Evolutionary conservation across 2,888 invertebrate genomes (phyloP), one percentile per base, ranked within the genome.

Genomic region (Onchidella celtica): DNA sequence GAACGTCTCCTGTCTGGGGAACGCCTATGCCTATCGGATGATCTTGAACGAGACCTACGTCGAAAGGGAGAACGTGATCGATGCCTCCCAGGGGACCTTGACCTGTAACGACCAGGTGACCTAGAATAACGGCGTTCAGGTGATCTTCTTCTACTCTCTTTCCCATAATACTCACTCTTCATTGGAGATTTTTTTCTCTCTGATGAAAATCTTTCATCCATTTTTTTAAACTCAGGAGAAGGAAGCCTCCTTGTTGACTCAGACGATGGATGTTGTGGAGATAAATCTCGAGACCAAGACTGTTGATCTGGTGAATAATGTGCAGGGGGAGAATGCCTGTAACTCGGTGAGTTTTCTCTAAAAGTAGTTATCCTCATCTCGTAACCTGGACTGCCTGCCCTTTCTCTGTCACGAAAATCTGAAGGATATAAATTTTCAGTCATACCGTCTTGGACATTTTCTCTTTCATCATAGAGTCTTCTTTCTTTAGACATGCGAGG

Each of bases 401-500:
- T 47, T 11, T 59, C 24, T 59, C n/a, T 11, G 3, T 57, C 32
- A 59, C 6, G 24, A 34, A 11, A 34, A 34, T n/a, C n/a, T 24
- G n/a, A n/a, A n/a, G n/a, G n/a, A n/a, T n/a, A n/a, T n/a, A n/a
- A n/a, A n/a, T n/a, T n/a, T n/a, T n/a, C n/a, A n/a, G n/a, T n/a
- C n/a, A n/a, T n/a, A n/a, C n/a, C n/a, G n/a, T n/a, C n/a, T n/a
- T n/a, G n/a, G n/a, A n/a, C n/a, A n/a, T n/a, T n/a, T n/a, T 4
- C 59, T 36, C 32, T 59, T 1, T 36, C 38, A 70, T 34, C 17
- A 32, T 29, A n/a, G 36, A 57, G 1, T 47, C 63, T 75, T 6
- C 68, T 47, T 17, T 81, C 81, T 68, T 81, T 75, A 3, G 69
- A 38, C 47, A n/a, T 3, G 0, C 29, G 36, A 61, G 55, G 24